Evolutionary conservation across 2,888 invertebrate genomes (phyloP).

Genomic region (Polietes domitor): DNA sequence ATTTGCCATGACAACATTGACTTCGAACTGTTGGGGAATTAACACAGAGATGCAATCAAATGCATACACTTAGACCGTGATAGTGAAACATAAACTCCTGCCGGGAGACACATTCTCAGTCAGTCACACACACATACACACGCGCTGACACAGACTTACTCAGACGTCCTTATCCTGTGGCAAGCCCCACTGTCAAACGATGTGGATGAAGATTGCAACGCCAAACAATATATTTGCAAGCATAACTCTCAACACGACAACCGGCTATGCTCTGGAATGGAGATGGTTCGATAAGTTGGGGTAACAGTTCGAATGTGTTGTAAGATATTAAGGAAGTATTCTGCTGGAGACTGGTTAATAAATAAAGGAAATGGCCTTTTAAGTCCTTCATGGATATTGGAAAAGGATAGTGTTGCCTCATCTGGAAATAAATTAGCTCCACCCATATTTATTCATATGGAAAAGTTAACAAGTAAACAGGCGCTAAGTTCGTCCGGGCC

Average conservation of each 20-base stretch:
- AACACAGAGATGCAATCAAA: constrained; percentile 5
- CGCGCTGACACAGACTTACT: constrained; percentile 17
- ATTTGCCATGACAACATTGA: constrained; percentile 62
- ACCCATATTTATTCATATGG: too few relatives aligned
- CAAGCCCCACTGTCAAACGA: constrained; percentile 16
- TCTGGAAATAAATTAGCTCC: too few relatives aligned
- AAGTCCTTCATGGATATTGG: too few relatives aligned
- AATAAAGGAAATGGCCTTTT: too few relatives aligned
- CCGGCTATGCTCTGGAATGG: neutral
- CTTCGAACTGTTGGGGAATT: constrained; percentile 61
- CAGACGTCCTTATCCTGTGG: neutral
- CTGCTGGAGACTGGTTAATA: too few relatives aligned
- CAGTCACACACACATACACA: too few relatives aligned
- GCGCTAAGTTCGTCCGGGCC: too few relatives aligned
- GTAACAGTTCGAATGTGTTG: too few relatives aligned
- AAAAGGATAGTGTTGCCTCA: too few relatives aligned
- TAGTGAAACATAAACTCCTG: neutral
- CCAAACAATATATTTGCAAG: constrained; percentile 15
- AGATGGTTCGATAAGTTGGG: neutral
- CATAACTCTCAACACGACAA: neutral
- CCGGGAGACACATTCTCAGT: too few relatives aligned
- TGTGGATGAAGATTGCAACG: neutral
- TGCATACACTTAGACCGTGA: neutral
- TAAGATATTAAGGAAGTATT: too few relatives aligned
- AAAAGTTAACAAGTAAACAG: too few relatives aligned